A percentile compares a stretch with the other conserved stretches of the same genome.
Evolutionary conservation across 2,113 vertebrate genomes (phyloP).

Genomic region (Pseudopodoces humilis): DNA sequence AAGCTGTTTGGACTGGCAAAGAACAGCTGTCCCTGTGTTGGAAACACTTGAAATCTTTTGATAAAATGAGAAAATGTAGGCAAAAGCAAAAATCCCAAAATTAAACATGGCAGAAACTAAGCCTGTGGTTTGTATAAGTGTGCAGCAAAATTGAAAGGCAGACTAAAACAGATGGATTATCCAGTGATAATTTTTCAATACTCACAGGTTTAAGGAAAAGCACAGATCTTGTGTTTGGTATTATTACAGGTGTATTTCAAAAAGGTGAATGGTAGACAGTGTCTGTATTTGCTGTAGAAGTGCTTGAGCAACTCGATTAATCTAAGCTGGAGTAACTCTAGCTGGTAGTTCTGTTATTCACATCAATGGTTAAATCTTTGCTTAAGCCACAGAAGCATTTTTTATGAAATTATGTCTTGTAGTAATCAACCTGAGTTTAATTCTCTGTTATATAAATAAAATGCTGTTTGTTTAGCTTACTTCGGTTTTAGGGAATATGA

Average conservation of each 20-base stretch:
- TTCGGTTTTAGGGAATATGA: neutral
- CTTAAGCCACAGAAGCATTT: neutral
- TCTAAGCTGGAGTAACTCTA: neutral
- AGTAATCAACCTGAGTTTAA: neutral
- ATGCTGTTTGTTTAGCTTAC: neutral
- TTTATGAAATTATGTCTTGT: neutral
- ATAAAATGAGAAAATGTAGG: neutral
- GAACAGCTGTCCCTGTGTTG: neutral
- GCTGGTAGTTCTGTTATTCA: neutral
- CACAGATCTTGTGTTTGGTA: neutral
- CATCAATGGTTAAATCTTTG: neutral
- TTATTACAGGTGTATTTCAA: neutral
- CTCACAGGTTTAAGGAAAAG: neutral
- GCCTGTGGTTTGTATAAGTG: neutral
- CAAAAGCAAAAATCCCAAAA: neutral
- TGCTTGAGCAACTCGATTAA: neutral
- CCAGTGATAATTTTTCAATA: neutral
- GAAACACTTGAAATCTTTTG: neutral
- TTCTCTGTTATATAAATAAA: neutral
- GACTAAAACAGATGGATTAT: neutral
- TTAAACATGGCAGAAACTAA: neutral
- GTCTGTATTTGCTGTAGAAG: neutral
- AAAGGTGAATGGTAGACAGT: neutral
- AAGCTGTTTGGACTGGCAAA: neutral
- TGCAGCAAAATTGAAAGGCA: neutral